Percentiles rank a stretch among this genome's conserved stretches.
Evolutionary conservation across 2,797 vertebrate genomes (phyloP).

Genomic region (Discoglossus pictus): DNA sequence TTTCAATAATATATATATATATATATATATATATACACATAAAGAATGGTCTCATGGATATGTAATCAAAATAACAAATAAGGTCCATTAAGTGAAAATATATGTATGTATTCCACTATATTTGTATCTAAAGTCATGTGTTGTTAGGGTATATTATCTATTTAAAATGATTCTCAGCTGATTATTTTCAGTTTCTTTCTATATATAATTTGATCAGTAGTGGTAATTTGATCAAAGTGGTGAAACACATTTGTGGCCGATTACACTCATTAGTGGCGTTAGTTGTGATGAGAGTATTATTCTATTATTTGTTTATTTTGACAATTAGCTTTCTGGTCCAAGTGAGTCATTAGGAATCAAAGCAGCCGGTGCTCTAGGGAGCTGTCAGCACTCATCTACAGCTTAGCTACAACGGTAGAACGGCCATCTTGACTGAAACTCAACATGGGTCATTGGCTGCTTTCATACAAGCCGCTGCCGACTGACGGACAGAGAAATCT

Average conservation of each 20-base stretch:
- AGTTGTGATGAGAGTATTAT: conserved; percentile 19
- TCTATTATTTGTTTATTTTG: conserved; percentile 35
- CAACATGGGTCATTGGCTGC: conserved; percentile 24
- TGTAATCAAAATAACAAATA: no score
- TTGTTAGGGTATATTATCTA: no score
- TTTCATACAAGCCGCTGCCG: conserved; percentile 25
- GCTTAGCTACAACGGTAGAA: conserved; percentile 10
- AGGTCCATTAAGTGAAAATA: no score
- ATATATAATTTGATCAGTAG: no score
- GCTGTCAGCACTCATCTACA: conserved; percentile 29
- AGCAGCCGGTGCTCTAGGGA: conserved; percentile 7
- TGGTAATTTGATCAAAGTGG: no score
- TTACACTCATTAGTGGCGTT: conserved; percentile 37
- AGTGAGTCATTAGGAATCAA: conserved; percentile 25
- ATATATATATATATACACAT: no score
- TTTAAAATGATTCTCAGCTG: no score
- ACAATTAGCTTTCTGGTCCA: conserved; percentile 18
- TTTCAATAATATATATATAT: no score
- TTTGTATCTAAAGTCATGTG: no score
- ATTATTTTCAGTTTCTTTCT: no score
- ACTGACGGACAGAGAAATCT: conserved; percentile 33
- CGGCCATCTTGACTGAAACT: conserved; percentile 14
- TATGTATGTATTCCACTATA: no score
- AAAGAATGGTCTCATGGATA: no score
- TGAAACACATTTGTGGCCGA: not conserved